Base-by-base conservation (phyloP, 2,797 vertebrate genomes). In the Enteromius anoplus region DNA sequence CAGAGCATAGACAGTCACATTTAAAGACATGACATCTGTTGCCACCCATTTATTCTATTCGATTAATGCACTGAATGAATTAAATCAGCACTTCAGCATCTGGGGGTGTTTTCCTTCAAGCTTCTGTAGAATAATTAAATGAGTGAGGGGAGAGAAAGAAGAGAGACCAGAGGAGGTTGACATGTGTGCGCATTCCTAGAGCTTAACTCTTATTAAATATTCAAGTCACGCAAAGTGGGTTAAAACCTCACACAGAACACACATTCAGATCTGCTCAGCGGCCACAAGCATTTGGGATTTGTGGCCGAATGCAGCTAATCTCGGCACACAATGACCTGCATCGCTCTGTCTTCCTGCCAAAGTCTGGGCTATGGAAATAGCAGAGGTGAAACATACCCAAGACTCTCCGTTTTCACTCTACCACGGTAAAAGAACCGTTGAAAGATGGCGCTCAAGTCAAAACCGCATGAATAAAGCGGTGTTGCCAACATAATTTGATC, bases 171-270 rank as follows among this genome's bases (percentile, higher is more conserved):
- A 70, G 34, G 58, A 65, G 80, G 32, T 26, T 10, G 77, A 76
- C 23, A 69, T 37, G 34, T 49, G 72, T 88, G 82, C 42, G 82
- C 87, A 89, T 92, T 92, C 83, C 84, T 87, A 64, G 68, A 90
- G 90, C 88, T 91, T 81, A 87, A 85, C 80, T 79, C 80, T 88
- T 88, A 90, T 92, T 53, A 91, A 91, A 92, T 86, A 93, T 92
- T 91, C 83, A 92, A 91, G 89, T 92, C 89, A 92, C 78, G 77
- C 85, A 93, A 93, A 93, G 87, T 89, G 89, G 91, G 90, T 91
- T 91, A 93, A 92, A 91, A 90, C 79, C 76, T 83, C 86, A 88
- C 87, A 90, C 80, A 88, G 87, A 55, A 55, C 78, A 85, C 86
- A 92, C 84, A 90, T 92, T 91, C 82, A 89, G 89, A 76, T 81